Evolutionary conservation across 2,888 invertebrate species (phyloP), one percentile per base, ranked within the genome.

Genomic region (Ditylenchus weischeri): DNA sequence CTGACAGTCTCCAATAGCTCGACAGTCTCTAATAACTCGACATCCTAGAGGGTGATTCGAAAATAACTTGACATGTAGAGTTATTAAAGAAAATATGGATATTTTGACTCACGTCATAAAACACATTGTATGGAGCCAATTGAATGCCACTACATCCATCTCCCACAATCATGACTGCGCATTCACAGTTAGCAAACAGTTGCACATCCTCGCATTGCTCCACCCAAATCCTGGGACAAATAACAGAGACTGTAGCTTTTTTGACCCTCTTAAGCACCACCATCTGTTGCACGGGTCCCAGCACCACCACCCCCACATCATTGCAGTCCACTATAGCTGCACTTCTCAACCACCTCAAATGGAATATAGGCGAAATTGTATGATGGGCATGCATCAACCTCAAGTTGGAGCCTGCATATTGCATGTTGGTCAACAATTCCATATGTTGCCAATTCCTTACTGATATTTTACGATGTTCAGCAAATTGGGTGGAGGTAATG

Each of bases 401-500:
- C 19, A 67, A 21, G 23, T 67, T 69, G 0, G 67, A 66, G 11
- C 54, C 66, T 13, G 66, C 66, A 43, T 67, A 67, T 1, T 35
- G n/a, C 5, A 43, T 29, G n/a, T 67, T 67, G 15, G 67, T 68
- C 18, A 67, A 11, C 13, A 67, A 23, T 57, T 67, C 67, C 51
- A 67, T 35, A 38, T 67, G 67, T 1, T 21, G n/a, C 67, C 67
- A 67, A 19, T 54, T 18, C 10, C 67, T 29, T 11, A 67, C 68
- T 1, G 67, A 54, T 11, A 67, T 21, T 69, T 67, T 67, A 11
- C 67, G 67, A 62, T 67, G 67, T 57, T 67, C 67, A 15, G 67
- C 51, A 29, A 67, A 47, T 35, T 67, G 67, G 0, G 67, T 68
- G 19, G 67, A 67, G 19, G 67, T 67, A 18, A 67, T 57, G 15